These are phyloP conservation scores for Ceyx margarethae DNA, from an alignment of 2,113 vertebrate genomes.

Conservation along the genomic window DNA sequence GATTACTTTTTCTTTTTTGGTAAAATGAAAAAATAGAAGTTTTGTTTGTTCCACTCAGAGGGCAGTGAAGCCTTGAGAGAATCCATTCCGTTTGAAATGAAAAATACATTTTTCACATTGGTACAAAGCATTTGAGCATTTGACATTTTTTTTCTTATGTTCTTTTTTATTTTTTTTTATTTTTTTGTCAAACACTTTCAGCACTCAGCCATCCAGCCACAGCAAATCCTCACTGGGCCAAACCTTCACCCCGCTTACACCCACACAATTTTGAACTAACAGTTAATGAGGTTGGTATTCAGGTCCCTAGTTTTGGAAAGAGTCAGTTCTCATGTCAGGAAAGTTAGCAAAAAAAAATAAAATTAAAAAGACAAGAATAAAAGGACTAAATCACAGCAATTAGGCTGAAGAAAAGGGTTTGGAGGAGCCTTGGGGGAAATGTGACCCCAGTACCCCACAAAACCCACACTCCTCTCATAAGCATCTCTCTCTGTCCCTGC, in stretches of 20 bases:
- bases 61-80: not conserved
- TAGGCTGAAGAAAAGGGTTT: not conserved
- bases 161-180: not conserved
- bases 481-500: not conserved
- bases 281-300: not conserved
- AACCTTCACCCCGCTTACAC: not conserved
- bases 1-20: not conserved
- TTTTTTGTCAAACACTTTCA: not conserved
- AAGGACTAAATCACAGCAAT: not conserved
- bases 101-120: conserved; percentile 3
- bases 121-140: not conserved
- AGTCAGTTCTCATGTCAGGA: not conserved
- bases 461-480: not conserved
- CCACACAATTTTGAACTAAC: not conserved
- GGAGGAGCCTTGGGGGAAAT: not conserved
- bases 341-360: not conserved
- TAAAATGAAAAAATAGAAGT: not conserved
- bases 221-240: not conserved
- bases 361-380: not conserved
- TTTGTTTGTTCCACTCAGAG: not conserved
- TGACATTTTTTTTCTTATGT: not conserved
- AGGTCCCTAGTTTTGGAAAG: not conserved
- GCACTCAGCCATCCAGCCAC: not conserved
- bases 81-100: conserved; percentile 13
- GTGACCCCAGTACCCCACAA: not conserved